Conservation (phyloP, 2,113 vertebrate species). For the Dromiciops gliroides region DNA sequence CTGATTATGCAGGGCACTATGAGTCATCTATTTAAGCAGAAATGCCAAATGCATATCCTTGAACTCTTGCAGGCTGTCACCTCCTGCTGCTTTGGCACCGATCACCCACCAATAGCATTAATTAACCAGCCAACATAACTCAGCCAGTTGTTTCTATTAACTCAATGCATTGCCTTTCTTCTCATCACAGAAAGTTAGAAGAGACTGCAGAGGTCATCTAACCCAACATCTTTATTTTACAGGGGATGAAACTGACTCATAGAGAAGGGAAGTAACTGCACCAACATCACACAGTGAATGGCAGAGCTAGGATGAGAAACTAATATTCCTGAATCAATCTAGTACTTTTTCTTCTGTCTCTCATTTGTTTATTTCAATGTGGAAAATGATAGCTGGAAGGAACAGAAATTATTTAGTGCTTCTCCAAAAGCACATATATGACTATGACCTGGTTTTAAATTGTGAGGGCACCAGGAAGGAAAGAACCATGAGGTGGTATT, state of each 20-base stretch:
- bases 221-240: neutral
- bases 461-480: neutral
- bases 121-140: conserved; percentile 3
- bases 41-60: neutral
- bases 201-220: neutral
- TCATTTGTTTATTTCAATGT: neutral
- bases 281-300: accelerated
- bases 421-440: neutral
- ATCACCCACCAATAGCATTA: neutral
- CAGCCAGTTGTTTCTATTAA: neutral
- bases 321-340: conserved; percentile 16
- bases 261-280: neutral
- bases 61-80: neutral
- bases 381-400: neutral
- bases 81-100: neutral
- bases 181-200: neutral
- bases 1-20: neutral
- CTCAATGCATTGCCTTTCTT: too few species aligned
- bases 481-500: too few species aligned
- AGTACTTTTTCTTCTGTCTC: neutral
- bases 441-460: neutral
- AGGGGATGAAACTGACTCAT: neutral
- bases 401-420: neutral
- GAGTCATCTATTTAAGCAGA: neutral
- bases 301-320: neutral